phyloP scores from a whole-genome alignment of 1,140 invertebrate genomes.

The Frieseomelitta varia region DNA sequence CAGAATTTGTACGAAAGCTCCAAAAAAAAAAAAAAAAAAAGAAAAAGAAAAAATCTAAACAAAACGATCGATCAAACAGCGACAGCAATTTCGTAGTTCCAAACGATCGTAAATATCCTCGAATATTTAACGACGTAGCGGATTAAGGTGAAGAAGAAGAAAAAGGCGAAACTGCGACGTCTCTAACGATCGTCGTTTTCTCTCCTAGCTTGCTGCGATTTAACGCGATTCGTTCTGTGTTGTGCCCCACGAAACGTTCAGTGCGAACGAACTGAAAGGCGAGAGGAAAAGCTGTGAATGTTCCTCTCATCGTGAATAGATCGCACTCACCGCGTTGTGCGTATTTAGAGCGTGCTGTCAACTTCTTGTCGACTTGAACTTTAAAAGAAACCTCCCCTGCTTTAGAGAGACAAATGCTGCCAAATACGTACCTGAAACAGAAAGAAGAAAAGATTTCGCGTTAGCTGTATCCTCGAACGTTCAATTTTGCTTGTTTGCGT shows the following conservation, averaged over 20 bases:
- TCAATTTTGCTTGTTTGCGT: not conserved
- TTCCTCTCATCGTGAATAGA: conserved; percentile 11
- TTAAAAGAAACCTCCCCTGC: not conserved
- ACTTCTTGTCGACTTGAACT: conserved; percentile 1
- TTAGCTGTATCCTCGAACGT: not conserved
- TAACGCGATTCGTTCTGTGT: not conserved
- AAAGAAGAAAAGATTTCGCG: not conserved
- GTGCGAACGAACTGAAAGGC: not conserved
- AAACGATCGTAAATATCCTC: too few species aligned
- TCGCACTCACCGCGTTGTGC: not conserved
- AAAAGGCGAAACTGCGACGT: too few species aligned
- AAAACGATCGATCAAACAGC: too few species aligned
- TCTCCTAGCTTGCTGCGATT: not conserved
- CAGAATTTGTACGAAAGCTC: too few species aligned
- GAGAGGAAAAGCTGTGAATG: not conserved
- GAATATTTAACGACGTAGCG: too few species aligned
- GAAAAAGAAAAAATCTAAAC: too few species aligned
- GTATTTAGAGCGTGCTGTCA: too few species aligned
- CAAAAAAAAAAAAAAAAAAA: too few species aligned
- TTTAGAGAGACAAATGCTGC: not conserved
- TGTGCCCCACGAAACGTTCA: too few species aligned
- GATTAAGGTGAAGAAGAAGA: too few species aligned
- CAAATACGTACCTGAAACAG: conserved; percentile 7
- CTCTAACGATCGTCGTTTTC: not conserved
- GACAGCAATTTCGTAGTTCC: too few species aligned